These are phyloP conservation scores for Diplosoma virens DNA, from an alignment of 23 tunicate species.

Conservation along the genomic window DNA sequence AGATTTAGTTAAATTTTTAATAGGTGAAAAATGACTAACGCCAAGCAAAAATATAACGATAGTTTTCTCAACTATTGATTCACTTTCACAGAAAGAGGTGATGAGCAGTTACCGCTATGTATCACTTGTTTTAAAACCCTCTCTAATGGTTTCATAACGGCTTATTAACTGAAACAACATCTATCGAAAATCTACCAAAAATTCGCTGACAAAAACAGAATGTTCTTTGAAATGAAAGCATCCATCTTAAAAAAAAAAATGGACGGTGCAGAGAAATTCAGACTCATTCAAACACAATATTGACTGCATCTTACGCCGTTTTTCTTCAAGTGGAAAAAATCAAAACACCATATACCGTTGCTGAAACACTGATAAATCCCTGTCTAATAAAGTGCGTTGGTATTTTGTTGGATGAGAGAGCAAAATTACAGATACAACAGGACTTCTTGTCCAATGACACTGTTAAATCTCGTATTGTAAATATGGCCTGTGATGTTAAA, in stretches of 20 bases:
- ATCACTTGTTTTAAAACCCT: background rate
- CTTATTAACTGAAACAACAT: conserved; percentile 9
- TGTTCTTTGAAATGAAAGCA: conserved; percentile 41
- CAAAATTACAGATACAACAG: conserved; percentile 1
- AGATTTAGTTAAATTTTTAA: background rate
- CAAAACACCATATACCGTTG: background rate
- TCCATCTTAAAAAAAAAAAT: conserved; percentile 10
- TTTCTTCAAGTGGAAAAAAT: background rate
- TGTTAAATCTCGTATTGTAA: background rate
- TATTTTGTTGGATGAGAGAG: conserved; percentile 23
- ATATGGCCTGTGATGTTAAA: conserved; percentile 24
- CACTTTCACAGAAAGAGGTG: too few species aligned
- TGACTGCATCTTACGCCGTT: background rate
- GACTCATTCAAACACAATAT: conserved; percentile 13
- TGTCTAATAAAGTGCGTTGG: conserved; percentile 10
- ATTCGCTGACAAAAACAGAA: conserved; percentile 14
- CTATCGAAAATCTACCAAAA: conserved; percentile 6
- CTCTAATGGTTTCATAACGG: background rate
- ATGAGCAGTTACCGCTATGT: too few species aligned
- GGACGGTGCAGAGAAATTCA: conserved; percentile 23
- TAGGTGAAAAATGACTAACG: background rate
- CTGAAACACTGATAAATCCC: background rate
- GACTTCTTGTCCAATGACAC: conserved; percentile 34
- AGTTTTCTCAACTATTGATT: background rate
- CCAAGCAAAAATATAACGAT: background rate